These are phyloP conservation scores for Aphodius sticticus DNA, from an alignment of 2,888 invertebrate genomes.

Conservation along the genomic window DNA sequence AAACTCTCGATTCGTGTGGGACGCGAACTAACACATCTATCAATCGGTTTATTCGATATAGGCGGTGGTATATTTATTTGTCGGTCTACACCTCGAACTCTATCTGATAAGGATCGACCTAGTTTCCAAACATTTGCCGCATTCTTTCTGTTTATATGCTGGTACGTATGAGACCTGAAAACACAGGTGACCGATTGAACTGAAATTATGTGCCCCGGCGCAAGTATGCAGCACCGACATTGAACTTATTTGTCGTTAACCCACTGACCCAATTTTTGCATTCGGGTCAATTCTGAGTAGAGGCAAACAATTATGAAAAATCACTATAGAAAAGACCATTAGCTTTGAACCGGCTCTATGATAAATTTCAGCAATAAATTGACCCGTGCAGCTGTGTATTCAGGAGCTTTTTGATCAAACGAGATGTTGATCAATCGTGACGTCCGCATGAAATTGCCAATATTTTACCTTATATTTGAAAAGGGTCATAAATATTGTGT, in stretches of 20 bases:
- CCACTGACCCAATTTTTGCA: constrained; percentile 29
- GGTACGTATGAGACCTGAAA: not conserved
- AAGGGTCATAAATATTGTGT: not conserved
- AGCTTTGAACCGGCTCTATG: not conserved
- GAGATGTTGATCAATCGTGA: not conserved
- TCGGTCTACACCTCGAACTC: constrained; percentile 8
- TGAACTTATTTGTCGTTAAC: constrained; percentile 33
- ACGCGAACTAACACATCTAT: not conserved
- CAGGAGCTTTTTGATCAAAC: not conserved
- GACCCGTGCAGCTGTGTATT: not conserved
- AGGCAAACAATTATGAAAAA: not conserved
- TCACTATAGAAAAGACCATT: not conserved
- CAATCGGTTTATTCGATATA: not conserved
- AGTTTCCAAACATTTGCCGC: constrained; percentile 13
- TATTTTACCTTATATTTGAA: not conserved
- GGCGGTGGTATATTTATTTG: not conserved
- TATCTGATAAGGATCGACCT: constrained; percentile 15
- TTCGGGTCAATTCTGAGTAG: not conserved
- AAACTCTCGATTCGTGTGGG: not conserved
- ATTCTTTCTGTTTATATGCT: not conserved
- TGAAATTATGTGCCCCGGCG: constrained; percentile 13
- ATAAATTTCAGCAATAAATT: not conserved
- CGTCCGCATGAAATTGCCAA: not conserved
- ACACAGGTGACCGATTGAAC: constrained; percentile 6
- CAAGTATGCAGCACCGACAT: constrained; percentile 26